Conservation (phyloP, 1,140 invertebrate species). For the Leptoteleia sp. region DNA sequence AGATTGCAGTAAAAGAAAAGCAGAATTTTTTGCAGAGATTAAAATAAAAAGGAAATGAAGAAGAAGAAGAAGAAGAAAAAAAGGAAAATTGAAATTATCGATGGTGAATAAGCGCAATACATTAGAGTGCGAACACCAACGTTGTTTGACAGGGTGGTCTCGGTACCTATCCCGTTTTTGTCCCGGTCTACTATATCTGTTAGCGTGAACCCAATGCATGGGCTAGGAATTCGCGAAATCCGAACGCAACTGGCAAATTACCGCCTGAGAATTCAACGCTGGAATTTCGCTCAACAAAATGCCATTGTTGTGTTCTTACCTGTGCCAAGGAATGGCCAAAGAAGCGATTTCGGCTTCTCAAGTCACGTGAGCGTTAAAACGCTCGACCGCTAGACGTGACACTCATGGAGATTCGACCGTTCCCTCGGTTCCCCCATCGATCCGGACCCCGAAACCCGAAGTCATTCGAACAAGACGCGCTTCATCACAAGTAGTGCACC, state of each 20-base stretch:
- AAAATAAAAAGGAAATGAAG: too few relatives aligned
- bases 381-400: conserved; percentile 64
- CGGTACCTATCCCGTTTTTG: conserved; percentile 72
- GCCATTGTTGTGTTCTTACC: conserved; percentile 75
- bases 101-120: too few relatives aligned
- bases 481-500: conserved; percentile 49
- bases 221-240: conserved; percentile 79
- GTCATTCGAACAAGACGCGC: conserved; percentile 36
- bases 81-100: conserved; percentile 11
- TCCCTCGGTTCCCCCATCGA: conserved; percentile 32
- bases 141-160: conserved; percentile 72
- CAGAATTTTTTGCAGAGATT: too few relatives aligned
- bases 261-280: conserved; percentile 71
- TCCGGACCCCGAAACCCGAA: conserved; percentile 34
- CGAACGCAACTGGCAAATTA: conserved; percentile 79
- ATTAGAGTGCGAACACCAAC: conserved; percentile 49
- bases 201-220: conserved; percentile 70
- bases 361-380: conserved; percentile 61
- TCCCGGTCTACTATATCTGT: conserved; percentile 68
- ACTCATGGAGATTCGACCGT: conserved; percentile 60
- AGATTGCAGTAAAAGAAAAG: too few relatives aligned
- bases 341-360: conserved; percentile 62
- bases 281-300: conserved; percentile 77
- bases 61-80: too few relatives aligned
- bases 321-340: conserved; percentile 68